Evolutionary conservation across 2,888 invertebrate species (phyloP).

Genomic region (Vannuccia rotundouncinata): DNA sequence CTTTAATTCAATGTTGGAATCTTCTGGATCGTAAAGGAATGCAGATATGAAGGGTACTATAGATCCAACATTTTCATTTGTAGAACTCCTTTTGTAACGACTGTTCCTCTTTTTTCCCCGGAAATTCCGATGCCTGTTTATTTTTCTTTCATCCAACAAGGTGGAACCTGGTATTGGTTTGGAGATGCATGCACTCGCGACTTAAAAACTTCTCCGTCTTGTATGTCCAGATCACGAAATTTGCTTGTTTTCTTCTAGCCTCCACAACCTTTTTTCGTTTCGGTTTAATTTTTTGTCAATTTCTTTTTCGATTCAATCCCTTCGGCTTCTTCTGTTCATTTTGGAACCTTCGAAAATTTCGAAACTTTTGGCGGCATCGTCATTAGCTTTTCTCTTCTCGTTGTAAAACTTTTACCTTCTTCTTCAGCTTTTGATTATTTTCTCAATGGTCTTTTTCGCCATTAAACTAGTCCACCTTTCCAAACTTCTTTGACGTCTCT

Average conservation of each 20-base stretch:
- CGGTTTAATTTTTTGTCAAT: conserved; percentile 22
- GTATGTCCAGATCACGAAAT: too few species aligned
- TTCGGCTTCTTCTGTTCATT: too few species aligned
- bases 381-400: too few species aligned
- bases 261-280: too few species aligned
- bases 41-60: not conserved
- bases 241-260: too few species aligned
- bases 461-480: conserved; percentile 9
- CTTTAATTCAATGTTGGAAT: too few species aligned
- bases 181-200: not conserved
- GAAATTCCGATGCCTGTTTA: not conserved
- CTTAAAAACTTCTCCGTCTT: not conserved
- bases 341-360: too few species aligned
- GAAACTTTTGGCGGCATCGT: too few species aligned
- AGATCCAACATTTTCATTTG: not conserved
- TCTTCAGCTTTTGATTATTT: too few species aligned
- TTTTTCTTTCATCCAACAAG: not conserved
- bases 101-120: not conserved
- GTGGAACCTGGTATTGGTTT: not conserved
- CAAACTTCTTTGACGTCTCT: conserved; percentile 18
- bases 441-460: too few species aligned
- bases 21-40: not conserved
- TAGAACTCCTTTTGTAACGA: not conserved
- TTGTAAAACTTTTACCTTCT: too few species aligned
- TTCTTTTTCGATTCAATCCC: conserved; percentile 16